These are phyloP conservation scores for Halyomorpha halys DNA, from an alignment of 1,140 invertebrate species.

Conservation along the genomic window DNA sequence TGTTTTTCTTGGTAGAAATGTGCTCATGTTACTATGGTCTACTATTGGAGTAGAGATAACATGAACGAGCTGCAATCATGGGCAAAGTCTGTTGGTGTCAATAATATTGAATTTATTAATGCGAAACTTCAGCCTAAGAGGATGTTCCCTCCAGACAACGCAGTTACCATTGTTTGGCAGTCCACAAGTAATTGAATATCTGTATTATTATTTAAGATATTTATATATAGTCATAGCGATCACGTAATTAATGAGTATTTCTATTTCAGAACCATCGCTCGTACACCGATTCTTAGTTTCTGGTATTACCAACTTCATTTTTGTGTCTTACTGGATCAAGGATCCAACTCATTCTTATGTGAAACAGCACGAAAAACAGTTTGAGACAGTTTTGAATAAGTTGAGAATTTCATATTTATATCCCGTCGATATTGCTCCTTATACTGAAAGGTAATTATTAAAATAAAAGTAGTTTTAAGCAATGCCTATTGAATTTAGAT, in stretches of 20 bases:
- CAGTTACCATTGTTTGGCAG: conserved; percentile 3
- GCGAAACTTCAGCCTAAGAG: background rate
- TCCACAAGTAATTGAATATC: background rate
- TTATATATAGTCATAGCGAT: no score
- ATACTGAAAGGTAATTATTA: conserved; percentile 1
- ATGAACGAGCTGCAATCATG: conserved; percentile 1
- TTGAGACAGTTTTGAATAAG: background rate
- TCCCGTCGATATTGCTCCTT: conserved; percentile 5
- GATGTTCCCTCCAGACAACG: conserved; percentile 7
- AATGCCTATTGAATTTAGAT: no score
- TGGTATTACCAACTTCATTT: conserved; percentile 2
- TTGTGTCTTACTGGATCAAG: conserved; percentile 6
- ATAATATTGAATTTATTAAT: conserved; percentile 13
- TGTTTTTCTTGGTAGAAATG: background rate
- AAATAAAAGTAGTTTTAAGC: no score
- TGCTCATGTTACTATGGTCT: conserved; percentile 12
- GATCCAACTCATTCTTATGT: background rate
- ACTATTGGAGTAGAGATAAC: background rate
- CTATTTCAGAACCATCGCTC: background rate
- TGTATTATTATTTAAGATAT: no score
- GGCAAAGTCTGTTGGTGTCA: background rate
- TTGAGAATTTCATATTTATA: conserved; percentile 5
- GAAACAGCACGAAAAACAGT: background rate
- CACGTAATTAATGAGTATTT: background rate
- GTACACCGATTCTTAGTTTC: background rate